phyloP scores from a whole-genome alignment of 2,797 vertebrate genomes.

The Phalloptychus januarius region DNA sequence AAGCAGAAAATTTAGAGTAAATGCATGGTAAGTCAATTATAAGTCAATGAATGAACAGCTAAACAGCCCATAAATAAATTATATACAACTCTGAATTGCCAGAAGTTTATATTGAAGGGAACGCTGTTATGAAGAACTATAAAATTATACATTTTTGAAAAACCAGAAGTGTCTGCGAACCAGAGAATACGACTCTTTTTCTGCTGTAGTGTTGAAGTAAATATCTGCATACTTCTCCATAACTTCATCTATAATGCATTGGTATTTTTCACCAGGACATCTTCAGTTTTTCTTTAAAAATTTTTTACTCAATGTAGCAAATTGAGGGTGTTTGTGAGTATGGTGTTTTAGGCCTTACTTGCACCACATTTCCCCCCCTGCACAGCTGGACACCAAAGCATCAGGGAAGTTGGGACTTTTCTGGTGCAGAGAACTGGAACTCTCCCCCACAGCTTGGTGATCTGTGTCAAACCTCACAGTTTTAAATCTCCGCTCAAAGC shows the following conservation, averaged over 20 bases:
- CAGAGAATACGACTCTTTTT: neutral
- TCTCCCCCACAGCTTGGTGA: constrained; percentile 25
- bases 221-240: neutral
- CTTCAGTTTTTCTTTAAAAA: neutral
- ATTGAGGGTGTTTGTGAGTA: neutral
- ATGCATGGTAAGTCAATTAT: neutral
- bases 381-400: constrained; percentile 44
- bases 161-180: neutral
- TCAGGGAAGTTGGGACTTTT: constrained; percentile 24
- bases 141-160: neutral
- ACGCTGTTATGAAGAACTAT: neutral
- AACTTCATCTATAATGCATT: neutral
- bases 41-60: neutral
- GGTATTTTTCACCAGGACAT: neutral
- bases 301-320: neutral
- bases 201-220: neutral
- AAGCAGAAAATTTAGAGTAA: neutral
- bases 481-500: constrained; percentile 40
- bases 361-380: constrained; percentile 32
- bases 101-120: neutral
- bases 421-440: constrained; percentile 49
- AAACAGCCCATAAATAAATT: neutral
- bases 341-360: constrained; percentile 22
- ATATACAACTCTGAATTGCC: neutral
- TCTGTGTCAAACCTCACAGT: constrained; percentile 39